A percentile compares a stretch with the other conserved stretches of the same genome.
Evolutionary conservation across 2,797 vertebrate species (phyloP).

Genomic region (Naso thynnoides): DNA sequence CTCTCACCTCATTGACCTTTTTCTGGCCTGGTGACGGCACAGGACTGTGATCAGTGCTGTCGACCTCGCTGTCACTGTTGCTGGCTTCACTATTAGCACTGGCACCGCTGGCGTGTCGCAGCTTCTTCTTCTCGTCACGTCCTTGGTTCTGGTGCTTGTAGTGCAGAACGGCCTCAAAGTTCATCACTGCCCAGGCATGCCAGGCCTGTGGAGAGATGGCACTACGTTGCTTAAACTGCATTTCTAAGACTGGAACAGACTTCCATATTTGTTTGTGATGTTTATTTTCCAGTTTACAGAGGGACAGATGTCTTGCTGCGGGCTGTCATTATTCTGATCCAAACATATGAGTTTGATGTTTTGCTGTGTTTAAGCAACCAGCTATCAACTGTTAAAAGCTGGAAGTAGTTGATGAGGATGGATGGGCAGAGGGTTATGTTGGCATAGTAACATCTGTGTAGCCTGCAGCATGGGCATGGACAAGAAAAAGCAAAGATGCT

Average conservation of each 20-base stretch:
- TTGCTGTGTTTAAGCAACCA: conserved; percentile 49
- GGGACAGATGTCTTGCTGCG: conserved; percentile 34
- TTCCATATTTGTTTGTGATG: conserved; percentile 48
- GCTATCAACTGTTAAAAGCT: conserved; percentile 40
- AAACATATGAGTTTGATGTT: conserved; percentile 53
- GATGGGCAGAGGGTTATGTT: conserved; percentile 14
- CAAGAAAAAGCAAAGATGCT: conserved; percentile 28
- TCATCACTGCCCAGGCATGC: conserved; percentile 99
- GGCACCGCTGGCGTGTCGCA: conserved; percentile 91
- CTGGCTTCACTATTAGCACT: conserved; percentile 93
- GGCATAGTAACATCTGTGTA: conserved; percentile 23
- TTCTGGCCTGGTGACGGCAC: conserved; percentile 95
- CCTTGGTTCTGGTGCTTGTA: conserved; percentile 98
- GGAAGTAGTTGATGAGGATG: conserved; percentile 22
- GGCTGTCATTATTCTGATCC: conserved; percentile 26
- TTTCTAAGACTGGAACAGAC: conserved; percentile 37
- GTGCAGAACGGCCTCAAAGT: conserved; percentile 98
- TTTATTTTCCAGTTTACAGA: conserved; percentile 53
- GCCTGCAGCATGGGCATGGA: conserved; percentile 30
- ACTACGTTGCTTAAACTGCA: conserved; percentile 23
- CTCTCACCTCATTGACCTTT: conserved; percentile 92
- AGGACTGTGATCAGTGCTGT: conserved; percentile 94
- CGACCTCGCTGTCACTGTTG: conserved; percentile 95
- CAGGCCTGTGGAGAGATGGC: conserved; percentile 88
- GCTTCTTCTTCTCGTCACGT: conserved; percentile 95